Base-by-base conservation (phyloP, 2,888 invertebrate genomes). In the Blastobasis lacticolella region DNA sequence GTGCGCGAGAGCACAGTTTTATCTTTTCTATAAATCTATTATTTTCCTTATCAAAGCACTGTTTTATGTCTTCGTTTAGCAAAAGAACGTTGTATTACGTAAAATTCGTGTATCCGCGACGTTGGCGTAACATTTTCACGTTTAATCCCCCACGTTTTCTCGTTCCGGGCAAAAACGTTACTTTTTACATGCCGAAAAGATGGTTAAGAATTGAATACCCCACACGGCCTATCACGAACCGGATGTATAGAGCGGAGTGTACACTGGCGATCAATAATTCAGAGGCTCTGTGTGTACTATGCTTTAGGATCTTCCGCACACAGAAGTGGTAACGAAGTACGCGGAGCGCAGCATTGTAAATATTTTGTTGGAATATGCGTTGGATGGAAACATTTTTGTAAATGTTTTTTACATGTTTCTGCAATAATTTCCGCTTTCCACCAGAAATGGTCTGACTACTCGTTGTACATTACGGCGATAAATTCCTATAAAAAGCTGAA, bases 181-280 rank as follows among this genome's bases (percentile, higher is more conserved):
- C 10, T 46, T 46, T 46, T 46, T 46, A 38, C 46, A 46, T 38
- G 45, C 45, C 45, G 46, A 46, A 46, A 46, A 46, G 46, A 46
- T 46, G 37, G 46, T 43, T 48, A 48, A 49, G 38, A 54, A 54
- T 49, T 54, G 48, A 54, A 50, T 50, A 50, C 44, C 43, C 43
- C 48, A 41, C 6, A 45, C 48, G 46, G 48, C 50, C 53, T 53
- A 48, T 50, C 45, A 49, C 40, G 45, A 43, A 50, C 45, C 10
- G 9, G 42, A 37, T 37, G 43, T 49, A 42, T 42, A 50, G 37
- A 42, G 41, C 42, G 41, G 41, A 51, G 44, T 61, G 63, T 66
- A 62, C 65, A 62, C 61, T 57, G 63, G 61, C 67, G 69, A 72
- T 80, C 77, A 78, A 79, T 80, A 81, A 79, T 81, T 81, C 77